These are phyloP conservation scores for Lithobius niger DNA, from an alignment of 1,140 invertebrate genomes.

Conservation along the genomic window DNA sequence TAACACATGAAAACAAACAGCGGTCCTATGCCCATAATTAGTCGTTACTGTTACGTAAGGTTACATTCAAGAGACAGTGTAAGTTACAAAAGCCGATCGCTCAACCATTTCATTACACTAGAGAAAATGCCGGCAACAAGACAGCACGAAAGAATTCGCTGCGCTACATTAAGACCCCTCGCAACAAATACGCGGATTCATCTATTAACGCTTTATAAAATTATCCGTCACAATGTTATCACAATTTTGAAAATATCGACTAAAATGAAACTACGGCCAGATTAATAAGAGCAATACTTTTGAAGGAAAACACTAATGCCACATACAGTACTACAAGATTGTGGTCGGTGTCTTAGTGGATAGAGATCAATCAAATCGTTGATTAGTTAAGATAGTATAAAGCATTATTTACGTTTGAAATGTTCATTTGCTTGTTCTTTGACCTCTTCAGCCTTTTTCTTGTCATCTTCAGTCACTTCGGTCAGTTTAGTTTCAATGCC, in stretches of 20 bases:
- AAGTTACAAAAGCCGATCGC: too few species aligned
- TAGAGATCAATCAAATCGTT: not conserved
- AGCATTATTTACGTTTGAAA: slow-evolving; percentile 59
- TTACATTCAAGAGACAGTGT: too few species aligned
- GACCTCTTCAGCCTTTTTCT: slow-evolving; percentile 48
- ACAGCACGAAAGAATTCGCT: too few species aligned
- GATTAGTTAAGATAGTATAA: not conserved
- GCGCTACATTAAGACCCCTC: too few species aligned
- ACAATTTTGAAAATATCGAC: not conserved
- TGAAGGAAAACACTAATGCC: not conserved
- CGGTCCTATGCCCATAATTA: too few species aligned
- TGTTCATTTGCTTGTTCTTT: slow-evolving; percentile 72
- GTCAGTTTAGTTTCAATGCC: too few species aligned
- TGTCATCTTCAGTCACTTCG: not conserved
- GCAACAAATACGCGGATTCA: too few species aligned
- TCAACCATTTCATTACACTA: too few species aligned
- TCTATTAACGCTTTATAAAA: too few species aligned
- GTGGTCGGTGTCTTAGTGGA: not conserved
- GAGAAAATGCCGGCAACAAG: too few species aligned
- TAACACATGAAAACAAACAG: too few species aligned
- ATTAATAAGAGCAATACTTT: not conserved
- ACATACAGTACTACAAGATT: not conserved
- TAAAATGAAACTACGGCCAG: not conserved
- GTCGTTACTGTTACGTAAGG: too few species aligned
- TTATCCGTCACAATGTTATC: not conserved